phyloP scores from a whole-genome alignment of 2,113 vertebrate genomes.

The Chinchilla lanigera region DNA sequence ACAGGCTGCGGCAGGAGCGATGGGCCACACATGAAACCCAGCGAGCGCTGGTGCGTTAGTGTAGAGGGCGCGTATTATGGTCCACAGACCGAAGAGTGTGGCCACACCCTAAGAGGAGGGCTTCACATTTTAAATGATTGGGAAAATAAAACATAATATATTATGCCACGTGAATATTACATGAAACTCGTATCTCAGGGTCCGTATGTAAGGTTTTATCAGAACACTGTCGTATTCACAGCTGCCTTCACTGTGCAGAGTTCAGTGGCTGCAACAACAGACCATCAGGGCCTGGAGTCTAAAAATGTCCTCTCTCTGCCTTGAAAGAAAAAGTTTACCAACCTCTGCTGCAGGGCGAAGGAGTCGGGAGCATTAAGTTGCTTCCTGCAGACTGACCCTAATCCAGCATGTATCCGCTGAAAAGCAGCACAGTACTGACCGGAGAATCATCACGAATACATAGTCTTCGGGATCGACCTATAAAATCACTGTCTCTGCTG shows the following conservation, averaged over 20 bases:
- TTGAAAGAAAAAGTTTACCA: not conserved
- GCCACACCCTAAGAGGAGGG: not conserved
- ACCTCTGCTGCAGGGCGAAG: not conserved
- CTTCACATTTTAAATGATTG: not conserved
- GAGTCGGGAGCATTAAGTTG: not conserved
- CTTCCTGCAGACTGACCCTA: not conserved
- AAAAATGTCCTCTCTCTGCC: not conserved
- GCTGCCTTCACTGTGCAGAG: not conserved
- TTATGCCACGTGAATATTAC: not conserved
- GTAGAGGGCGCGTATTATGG: not conserved
- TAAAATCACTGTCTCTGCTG: not conserved
- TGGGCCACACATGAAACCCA: not conserved
- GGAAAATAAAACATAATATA: not conserved
- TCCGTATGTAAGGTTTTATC: not conserved
- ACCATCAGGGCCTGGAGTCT: not conserved
- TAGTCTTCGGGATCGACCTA: constrained; percentile 19
- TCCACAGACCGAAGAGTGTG: not conserved
- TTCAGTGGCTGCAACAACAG: not conserved
- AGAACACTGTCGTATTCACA: not conserved
- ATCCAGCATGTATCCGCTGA: not conserved
- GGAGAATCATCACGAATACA: not conserved
- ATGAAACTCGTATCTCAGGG: not conserved
- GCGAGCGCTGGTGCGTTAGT: not conserved
- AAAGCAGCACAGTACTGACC: not conserved
- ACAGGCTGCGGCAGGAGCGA: not conserved